phyloP scores from a whole-genome alignment of 35 echinoderm and acorn worm genomes.

The Lytechinus pictus region DNA sequence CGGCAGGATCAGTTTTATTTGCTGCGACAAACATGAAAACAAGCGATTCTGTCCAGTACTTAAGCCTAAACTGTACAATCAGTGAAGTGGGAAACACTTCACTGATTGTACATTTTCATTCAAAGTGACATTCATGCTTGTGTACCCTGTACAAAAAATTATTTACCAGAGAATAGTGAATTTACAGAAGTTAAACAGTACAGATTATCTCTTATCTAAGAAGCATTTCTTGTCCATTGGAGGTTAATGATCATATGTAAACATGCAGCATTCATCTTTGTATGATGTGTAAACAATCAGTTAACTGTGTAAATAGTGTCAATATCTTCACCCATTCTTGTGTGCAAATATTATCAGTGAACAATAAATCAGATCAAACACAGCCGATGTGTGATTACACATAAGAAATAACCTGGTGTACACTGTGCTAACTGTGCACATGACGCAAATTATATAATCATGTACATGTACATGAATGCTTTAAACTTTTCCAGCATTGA shows the following conservation, averaged over 20 bases:
- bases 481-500: no score
- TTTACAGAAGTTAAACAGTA: no score
- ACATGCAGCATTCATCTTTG: neutral
- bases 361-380: neutral
- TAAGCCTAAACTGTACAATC: no score
- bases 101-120: no score
- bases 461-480: no score
- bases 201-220: neutral
- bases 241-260: neutral
- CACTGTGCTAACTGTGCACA: neutral
- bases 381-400: neutral
- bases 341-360: neutral
- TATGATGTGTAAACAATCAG: neutral
- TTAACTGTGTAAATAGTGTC: neutral
- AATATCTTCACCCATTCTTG: neutral
- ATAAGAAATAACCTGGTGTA: neutral
- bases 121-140: no score
- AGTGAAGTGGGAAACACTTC: no score
- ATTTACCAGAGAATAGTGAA: no score
- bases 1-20: no score
- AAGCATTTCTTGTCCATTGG: neutral
- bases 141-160: no score
- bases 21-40: no score
- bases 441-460: neutral
- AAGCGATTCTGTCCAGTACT: no score